A percentile compares a stretch with the other conserved stretches of the same genome.
Evolutionary conservation across 2,888 invertebrate genomes (phyloP).

Genomic region (Acrobasis consociella): DNA sequence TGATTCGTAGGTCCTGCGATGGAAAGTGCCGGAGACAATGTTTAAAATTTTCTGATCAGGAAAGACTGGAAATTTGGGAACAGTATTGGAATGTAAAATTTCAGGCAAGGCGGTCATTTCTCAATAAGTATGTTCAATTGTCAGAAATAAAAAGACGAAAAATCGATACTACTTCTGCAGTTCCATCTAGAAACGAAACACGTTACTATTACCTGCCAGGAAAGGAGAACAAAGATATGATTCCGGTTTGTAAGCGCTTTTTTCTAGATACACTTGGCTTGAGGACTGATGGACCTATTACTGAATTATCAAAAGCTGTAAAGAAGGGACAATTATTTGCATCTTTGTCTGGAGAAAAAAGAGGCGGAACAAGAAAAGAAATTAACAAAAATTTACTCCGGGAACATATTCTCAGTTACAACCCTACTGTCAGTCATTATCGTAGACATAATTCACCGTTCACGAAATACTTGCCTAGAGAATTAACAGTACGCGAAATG

Average conservation of each 20-base stretch:
- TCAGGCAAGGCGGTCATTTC: constrained; percentile 6
- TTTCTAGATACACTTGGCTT: not conserved
- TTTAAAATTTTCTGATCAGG: too few relatives aligned
- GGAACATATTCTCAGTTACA: not conserved
- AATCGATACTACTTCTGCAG: constrained; percentile 8
- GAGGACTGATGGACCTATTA: constrained; percentile 3
- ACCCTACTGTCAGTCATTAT: not conserved
- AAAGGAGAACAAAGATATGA: constrained; percentile 14
- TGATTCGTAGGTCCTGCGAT: constrained; percentile 14
- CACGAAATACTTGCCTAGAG: not conserved
- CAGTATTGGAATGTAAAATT: constrained; percentile 23
- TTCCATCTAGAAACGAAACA: constrained; percentile 1
- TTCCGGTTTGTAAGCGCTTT: too few relatives aligned
- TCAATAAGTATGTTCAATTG: constrained; percentile 22
- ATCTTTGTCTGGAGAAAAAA: not conserved
- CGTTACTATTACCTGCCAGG: constrained; percentile 25
- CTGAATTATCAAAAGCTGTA: constrained; percentile 3
- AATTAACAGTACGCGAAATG: constrained; percentile 13
- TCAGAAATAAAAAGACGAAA: constrained; percentile 20
- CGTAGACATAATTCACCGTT: not conserved
- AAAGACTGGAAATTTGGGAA: constrained; percentile 15
- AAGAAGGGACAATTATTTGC: constrained; percentile 1
- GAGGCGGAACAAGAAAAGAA: too few relatives aligned
- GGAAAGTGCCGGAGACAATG: too few relatives aligned
- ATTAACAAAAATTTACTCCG: too few relatives aligned